A percentile compares a stretch with the other conserved stretches of the same genome.
These are phyloP conservation scores for Bilobella aurantiaca DNA, from an alignment of 1,140 invertebrate genomes.

Conservation along the genomic window DNA sequence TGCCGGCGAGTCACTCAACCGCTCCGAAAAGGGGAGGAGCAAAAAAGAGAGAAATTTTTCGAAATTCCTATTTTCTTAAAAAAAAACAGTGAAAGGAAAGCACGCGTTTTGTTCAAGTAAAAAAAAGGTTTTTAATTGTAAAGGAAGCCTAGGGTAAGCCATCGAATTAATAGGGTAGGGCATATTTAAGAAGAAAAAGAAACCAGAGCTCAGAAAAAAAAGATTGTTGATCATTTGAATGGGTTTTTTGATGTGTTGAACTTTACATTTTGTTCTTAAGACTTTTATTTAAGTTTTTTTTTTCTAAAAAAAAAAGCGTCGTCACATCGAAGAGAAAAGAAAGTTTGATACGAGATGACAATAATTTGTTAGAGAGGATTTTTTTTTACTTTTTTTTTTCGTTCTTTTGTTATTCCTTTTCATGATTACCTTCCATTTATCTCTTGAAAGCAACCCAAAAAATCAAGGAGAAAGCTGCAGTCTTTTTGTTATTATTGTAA, in stretches of 20 bases:
- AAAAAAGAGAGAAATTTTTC: background rate
- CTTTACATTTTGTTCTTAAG: background rate
- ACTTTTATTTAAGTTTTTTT: background rate
- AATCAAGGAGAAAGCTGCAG: too few relatives aligned
- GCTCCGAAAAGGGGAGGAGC: background rate
- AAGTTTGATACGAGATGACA: background rate
- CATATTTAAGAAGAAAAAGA: too few relatives aligned
- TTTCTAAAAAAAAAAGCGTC: background rate
- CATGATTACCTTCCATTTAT: too few relatives aligned
- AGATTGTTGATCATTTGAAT: background rate
- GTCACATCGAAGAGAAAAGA: background rate
- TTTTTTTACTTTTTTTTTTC: too few relatives aligned
- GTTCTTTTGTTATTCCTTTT: too few relatives aligned
- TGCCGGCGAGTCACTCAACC: background rate
- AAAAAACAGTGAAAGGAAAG: background rate
- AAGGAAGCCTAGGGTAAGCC: too few relatives aligned
- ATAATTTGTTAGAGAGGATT: too few relatives aligned
- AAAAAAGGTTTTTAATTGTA: too few relatives aligned
- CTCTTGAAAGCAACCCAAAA: too few relatives aligned
- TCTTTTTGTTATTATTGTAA: too few relatives aligned
- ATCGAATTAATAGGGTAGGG: background rate
- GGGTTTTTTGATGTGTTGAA: background rate
- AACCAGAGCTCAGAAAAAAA: background rate
- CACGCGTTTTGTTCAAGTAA: background rate
- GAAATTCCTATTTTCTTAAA: background rate